Evolutionary conservation across 2,888 invertebrate species (phyloP).

Genomic region (Polydrusus pterygomalis): DNA sequence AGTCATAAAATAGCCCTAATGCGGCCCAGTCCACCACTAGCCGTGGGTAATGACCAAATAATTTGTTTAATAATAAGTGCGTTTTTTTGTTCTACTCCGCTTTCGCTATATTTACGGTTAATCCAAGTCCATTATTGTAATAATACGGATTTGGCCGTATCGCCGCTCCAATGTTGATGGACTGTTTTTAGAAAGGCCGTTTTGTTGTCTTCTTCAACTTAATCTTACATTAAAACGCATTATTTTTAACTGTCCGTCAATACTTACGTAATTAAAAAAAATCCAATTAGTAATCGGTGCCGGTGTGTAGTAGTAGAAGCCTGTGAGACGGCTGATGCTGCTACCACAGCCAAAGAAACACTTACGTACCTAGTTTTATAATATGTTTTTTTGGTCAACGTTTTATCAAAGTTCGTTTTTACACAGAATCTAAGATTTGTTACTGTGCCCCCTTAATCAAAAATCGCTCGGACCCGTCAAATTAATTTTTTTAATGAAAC

Average conservation of each 20-base stretch:
- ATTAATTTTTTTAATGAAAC: too few relatives aligned
- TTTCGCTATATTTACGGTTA: slow-evolving; percentile 62
- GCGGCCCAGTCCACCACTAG: slow-evolving; percentile 7
- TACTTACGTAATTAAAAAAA: too few relatives aligned
- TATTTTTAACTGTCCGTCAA: not conserved
- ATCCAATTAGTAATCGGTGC: too few relatives aligned
- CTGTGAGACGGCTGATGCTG: too few relatives aligned
- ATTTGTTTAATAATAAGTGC: slow-evolving; percentile 53
- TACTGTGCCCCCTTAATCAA: too few relatives aligned
- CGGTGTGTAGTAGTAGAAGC: too few relatives aligned
- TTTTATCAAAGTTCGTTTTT: too few relatives aligned
- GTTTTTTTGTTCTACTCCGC: slow-evolving; percentile 58
- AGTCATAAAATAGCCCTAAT: not conserved
- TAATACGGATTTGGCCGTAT: slow-evolving; percentile 54
- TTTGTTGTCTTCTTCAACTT: slow-evolving; percentile 19
- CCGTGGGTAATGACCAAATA: slow-evolving; percentile 52
- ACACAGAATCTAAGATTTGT: too few relatives aligned
- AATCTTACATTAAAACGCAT: slow-evolving; percentile 3
- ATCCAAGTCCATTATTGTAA: slow-evolving; percentile 54
- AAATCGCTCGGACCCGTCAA: too few relatives aligned
- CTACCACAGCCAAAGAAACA: too few relatives aligned
- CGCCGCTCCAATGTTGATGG: slow-evolving; percentile 46
- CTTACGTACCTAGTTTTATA: too few relatives aligned
- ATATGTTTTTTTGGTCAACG: too few relatives aligned
- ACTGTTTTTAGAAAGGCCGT: slow-evolving; percentile 20